phyloP scores from a whole-genome alignment of 2,797 vertebrate species.

The Chanos chanos region DNA sequence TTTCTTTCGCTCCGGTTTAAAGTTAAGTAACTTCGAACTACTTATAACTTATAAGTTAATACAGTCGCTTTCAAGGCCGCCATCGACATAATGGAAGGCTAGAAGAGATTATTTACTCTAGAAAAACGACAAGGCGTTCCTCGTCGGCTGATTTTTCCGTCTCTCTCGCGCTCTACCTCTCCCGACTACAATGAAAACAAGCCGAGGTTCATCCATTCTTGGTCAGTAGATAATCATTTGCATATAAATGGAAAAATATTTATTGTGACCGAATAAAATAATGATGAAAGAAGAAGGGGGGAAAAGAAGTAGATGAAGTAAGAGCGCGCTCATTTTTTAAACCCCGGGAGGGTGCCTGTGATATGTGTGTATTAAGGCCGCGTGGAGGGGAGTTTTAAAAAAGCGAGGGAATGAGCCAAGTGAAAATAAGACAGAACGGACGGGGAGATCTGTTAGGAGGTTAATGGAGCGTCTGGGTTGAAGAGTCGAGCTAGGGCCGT shows the following conservation, averaged over 20 bases:
- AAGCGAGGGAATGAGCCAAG: background rate
- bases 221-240: slow-evolving; percentile 82
- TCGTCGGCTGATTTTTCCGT: slow-evolving; percentile 46
- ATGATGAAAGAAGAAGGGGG: slow-evolving; percentile 12
- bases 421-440: slow-evolving; percentile 24
- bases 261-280: slow-evolving; percentile 61
- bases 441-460: slow-evolving; percentile 13
- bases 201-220: slow-evolving; percentile 71
- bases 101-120: slow-evolving; percentile 79
- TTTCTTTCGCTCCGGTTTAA: slow-evolving; percentile 58
- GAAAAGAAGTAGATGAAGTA: slow-evolving; percentile 58
- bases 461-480: slow-evolving; percentile 15
- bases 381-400: slow-evolving; percentile 41
- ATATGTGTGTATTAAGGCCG: slow-evolving; percentile 73
- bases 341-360: slow-evolving; percentile 64
- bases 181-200: slow-evolving; percentile 72
- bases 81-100: slow-evolving; percentile 76
- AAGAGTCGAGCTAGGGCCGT: slow-evolving; percentile 12
- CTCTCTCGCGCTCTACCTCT: slow-evolving; percentile 42
- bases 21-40: slow-evolving; percentile 82
- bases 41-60: slow-evolving; percentile 84
- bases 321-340: slow-evolving; percentile 72
- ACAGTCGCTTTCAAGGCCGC: slow-evolving; percentile 73
- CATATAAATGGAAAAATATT: slow-evolving; percentile 85
- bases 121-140: slow-evolving; percentile 63